Conservation (phyloP, 2,113 vertebrate genomes). For the Grammomys dolichurus region DNA sequence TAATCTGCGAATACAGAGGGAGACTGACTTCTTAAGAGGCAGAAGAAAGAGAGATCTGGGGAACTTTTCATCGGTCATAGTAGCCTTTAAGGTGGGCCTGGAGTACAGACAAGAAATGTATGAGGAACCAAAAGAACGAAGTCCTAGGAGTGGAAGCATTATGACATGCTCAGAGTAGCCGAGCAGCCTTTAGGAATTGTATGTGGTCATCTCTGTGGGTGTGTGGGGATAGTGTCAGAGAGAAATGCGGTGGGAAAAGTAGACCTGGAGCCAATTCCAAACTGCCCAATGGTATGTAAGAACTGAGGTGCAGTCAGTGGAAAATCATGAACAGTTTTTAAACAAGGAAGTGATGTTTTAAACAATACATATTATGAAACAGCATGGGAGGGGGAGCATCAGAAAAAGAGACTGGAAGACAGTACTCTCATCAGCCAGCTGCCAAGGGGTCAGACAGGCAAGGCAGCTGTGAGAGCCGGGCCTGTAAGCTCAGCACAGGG, state of each 20-base stretch:
- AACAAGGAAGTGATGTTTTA: constrained; percentile 2
- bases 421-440: neutral
- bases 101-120: neutral
- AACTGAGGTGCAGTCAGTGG: neutral
- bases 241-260: neutral
- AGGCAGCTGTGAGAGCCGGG: neutral
- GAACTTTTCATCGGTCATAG: neutral
- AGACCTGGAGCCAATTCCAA: neutral
- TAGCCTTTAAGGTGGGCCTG: neutral
- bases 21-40: neutral
- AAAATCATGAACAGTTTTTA: constrained; percentile 53
- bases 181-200: neutral
- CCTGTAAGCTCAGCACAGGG: neutral
- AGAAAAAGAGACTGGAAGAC: neutral
- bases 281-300: neutral
- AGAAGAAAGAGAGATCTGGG: neutral
- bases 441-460: neutral
- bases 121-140: neutral
- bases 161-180: neutral
- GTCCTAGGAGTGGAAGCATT: neutral
- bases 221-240: neutral
- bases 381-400: neutral
- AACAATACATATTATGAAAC: constrained; percentile 1
- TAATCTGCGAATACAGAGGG: neutral
- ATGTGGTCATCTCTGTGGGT: neutral